A percentile compares a stretch with the other conserved stretches of the same genome.
Conservation (phyloP, 2,888 invertebrate species). For the Neocrepidodera transversa region DNA sequence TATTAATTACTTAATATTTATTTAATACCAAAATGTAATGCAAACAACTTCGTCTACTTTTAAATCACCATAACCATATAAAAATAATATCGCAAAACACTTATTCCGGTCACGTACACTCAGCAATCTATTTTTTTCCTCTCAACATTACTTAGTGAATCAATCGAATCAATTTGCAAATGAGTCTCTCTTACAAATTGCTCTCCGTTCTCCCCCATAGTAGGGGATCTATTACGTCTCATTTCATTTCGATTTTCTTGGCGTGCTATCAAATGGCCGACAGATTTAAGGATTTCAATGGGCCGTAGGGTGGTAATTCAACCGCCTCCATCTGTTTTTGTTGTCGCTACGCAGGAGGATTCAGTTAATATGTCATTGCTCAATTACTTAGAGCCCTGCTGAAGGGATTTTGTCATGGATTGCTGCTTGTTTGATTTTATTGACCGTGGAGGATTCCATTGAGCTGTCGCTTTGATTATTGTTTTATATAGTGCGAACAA, state of each 20-base stretch:
- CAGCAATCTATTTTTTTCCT: conserved; percentile 42
- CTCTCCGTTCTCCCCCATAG: conserved; percentile 29
- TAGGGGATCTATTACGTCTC: conserved; percentile 47
- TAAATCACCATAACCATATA: no score
- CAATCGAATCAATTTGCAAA: conserved; percentile 56
- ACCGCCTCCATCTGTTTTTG: conserved; percentile 52
- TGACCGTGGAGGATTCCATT: conserved; percentile 27
- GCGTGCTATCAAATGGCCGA: conserved; percentile 51
- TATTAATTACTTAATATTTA: no score
- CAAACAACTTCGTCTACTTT: no score
- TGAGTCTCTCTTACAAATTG: conserved; percentile 47
- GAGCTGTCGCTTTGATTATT: neutral
- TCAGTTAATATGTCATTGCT: conserved; percentile 52
- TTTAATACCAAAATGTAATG: no score
- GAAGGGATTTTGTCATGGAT: conserved; percentile 28
- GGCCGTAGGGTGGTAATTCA: conserved; percentile 45
- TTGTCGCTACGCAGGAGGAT: conserved; percentile 38
- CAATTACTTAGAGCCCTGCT: conserved; percentile 46
- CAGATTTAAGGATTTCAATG: conserved; percentile 47
- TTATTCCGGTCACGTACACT: conserved; percentile 48
- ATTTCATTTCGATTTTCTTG: conserved; percentile 51
- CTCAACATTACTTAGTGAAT: conserved; percentile 45
- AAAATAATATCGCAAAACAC: conserved; percentile 28
- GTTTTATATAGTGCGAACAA: no score
- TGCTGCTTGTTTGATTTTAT: conserved; percentile 24